Conservation (phyloP, 2,113 vertebrate species). For the Bettongia penicillata region DNA sequence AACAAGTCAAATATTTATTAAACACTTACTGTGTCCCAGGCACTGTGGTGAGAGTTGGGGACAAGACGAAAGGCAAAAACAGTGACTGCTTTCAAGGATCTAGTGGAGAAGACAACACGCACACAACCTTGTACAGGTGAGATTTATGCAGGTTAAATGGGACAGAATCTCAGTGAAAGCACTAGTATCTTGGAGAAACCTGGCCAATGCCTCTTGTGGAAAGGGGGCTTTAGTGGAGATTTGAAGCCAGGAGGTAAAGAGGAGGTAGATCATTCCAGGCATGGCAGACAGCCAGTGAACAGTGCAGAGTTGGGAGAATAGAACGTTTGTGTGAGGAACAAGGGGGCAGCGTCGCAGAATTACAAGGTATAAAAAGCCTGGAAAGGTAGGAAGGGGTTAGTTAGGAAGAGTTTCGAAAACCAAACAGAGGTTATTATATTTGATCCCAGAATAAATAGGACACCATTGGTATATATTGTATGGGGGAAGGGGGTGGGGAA, state of each 20-base stretch:
- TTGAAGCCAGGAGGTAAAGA: background rate
- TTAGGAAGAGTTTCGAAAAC: background rate
- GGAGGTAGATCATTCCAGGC: background rate
- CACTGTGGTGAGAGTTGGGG: background rate
- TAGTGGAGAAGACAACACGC: background rate
- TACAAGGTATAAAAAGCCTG: too few species aligned
- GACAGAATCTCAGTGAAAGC: background rate
- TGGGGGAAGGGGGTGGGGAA: background rate
- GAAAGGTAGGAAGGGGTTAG: too few species aligned
- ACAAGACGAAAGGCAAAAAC: background rate
- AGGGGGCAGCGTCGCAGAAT: too few species aligned
- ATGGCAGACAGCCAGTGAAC: background rate
- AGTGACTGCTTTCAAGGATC: background rate
- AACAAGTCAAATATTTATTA: background rate
- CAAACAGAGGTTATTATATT: background rate
- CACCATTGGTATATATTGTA: background rate
- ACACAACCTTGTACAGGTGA: too few species aligned
- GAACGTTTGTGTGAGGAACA: background rate
- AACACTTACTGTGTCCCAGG: background rate
- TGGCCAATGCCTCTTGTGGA: background rate
- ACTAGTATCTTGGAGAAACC: background rate
- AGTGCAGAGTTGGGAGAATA: background rate
- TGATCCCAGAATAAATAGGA: background rate
- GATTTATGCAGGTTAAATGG: too few species aligned
- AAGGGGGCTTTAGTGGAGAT: background rate